phyloP scores from a whole-genome alignment of 2,888 invertebrate genomes.

The Oscheius sp. region DNA sequence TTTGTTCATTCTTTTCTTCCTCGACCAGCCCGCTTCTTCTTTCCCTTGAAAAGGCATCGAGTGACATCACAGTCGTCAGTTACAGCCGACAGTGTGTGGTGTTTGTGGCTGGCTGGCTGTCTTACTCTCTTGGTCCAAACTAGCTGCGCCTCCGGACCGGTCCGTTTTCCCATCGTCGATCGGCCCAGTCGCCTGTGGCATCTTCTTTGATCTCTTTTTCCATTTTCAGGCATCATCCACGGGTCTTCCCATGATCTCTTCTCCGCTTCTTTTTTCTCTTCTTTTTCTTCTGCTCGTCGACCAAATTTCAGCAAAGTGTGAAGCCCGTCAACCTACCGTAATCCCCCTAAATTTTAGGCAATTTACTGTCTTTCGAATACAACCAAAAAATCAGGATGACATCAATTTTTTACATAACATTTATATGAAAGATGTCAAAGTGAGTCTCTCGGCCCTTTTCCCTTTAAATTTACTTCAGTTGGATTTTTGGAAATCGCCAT shows the following conservation, averaged over 20 bases:
- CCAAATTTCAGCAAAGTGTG: slow-evolving; percentile 15
- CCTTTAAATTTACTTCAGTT: slow-evolving; percentile 52
- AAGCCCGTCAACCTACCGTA: not conserved
- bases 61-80: no score
- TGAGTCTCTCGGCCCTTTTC: slow-evolving; percentile 15
- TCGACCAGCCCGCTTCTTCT: no score
- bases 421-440: slow-evolving; percentile 49
- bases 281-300: slow-evolving; percentile 6
- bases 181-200: not conserved
- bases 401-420: slow-evolving; percentile 48
- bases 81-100: not conserved
- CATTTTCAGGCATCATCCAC: not conserved
- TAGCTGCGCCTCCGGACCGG: slow-evolving; percentile 30
- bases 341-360: slow-evolving; percentile 43
- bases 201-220: slow-evolving; percentile 11
- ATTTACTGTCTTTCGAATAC: slow-evolving; percentile 54
- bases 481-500: slow-evolving; percentile 72
- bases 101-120: no score
- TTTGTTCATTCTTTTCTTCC: no score
- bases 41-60: no score
- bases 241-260: slow-evolving; percentile 24
- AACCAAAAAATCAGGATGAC: slow-evolving; percentile 45
- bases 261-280: not conserved
- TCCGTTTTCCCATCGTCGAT: slow-evolving; percentile 6
- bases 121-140: slow-evolving; percentile 34